Evolutionary conservation across 2,113 vertebrate genomes (phyloP).

Genomic region (Carassius carassius): DNA sequence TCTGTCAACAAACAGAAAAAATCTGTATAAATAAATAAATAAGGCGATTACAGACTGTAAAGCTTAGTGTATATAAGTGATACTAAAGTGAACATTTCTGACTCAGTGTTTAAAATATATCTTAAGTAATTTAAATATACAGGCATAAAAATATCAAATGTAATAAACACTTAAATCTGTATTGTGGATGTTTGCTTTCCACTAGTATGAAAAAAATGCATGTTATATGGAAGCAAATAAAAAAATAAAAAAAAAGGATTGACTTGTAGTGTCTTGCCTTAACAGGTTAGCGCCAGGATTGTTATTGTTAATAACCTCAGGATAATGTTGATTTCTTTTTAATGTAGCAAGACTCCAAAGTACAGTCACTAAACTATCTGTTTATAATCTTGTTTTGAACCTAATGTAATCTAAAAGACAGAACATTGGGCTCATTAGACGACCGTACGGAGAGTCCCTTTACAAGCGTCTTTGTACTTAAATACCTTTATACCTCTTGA

Average conservation of each 20-base stretch:
- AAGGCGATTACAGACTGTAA: neutral
- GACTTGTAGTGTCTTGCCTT: constrained; percentile 23
- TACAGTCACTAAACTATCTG: constrained; percentile 50
- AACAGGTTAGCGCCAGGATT: constrained; percentile 49
- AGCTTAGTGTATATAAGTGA: neutral
- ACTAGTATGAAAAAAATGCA: too few species aligned
- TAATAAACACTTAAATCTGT: neutral
- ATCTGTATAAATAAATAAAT: neutral
- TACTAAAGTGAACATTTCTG: too few species aligned
- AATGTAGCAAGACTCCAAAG: constrained; percentile 73
- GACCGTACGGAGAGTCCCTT: constrained; percentile 14
- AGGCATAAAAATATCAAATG: neutral
- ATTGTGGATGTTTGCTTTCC: neutral
- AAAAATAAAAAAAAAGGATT: neutral
- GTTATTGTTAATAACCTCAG: constrained; percentile 74
- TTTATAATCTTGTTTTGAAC: constrained; percentile 38
- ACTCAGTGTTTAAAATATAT: neutral
- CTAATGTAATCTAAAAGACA: neutral
- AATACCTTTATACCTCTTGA: constrained; percentile 32
- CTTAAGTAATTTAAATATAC: neutral
- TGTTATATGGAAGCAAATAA: neutral
- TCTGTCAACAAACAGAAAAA: neutral
- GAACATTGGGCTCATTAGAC: constrained; percentile 43
- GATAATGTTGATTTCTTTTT: constrained; percentile 68
- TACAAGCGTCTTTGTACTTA: constrained; percentile 28